Evolutionary conservation across 1,140 invertebrate species (phyloP).

Genomic region (Anagrus nilaparvatae): DNA sequence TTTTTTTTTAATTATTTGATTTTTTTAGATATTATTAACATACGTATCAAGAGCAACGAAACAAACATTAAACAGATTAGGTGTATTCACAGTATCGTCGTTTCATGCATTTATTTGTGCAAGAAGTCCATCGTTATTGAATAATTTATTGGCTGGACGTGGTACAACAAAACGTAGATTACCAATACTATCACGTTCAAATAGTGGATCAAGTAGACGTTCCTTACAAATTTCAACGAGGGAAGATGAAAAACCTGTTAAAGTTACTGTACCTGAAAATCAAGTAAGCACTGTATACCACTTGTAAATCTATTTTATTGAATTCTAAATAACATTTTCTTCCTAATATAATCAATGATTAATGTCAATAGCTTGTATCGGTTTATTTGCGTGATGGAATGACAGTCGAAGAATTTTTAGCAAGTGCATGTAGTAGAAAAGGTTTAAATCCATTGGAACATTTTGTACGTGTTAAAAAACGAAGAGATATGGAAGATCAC

Average conservation of each 20-base stretch:
- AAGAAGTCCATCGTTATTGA: constrained; percentile 81
- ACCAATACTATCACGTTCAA: constrained; percentile 78
- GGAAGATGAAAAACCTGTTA: constrained; percentile 79
- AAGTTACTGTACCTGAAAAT: constrained; percentile 82
- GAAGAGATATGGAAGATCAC: constrained; percentile 88
- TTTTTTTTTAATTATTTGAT: too few relatives aligned
- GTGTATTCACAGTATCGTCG: constrained; percentile 94
- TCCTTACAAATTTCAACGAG: constrained; percentile 74
- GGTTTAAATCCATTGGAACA: constrained; percentile 88
- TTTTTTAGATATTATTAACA: constrained; percentile 84
- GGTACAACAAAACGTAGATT: constrained; percentile 79
- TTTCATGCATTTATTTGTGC: constrained; percentile 97
- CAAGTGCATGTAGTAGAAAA: constrained; percentile 80
- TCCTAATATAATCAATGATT: too few relatives aligned
- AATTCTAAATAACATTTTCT: too few relatives aligned
- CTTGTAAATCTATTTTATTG: too few relatives aligned
- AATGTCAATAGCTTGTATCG: constrained; percentile 63
- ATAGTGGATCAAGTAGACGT: constrained; percentile 71
- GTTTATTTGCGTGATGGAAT: constrained; percentile 81
- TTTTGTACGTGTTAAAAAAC: constrained; percentile 89
- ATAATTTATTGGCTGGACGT: constrained; percentile 82
- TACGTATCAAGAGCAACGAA: constrained; percentile 93
- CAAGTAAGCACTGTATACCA: constrained; percentile 56
- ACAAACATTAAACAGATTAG: constrained; percentile 85
- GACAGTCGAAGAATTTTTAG: constrained; percentile 91